Base-by-base conservation (phyloP, 2,113 vertebrate species). In the Stercorarius parasiticus region DNA sequence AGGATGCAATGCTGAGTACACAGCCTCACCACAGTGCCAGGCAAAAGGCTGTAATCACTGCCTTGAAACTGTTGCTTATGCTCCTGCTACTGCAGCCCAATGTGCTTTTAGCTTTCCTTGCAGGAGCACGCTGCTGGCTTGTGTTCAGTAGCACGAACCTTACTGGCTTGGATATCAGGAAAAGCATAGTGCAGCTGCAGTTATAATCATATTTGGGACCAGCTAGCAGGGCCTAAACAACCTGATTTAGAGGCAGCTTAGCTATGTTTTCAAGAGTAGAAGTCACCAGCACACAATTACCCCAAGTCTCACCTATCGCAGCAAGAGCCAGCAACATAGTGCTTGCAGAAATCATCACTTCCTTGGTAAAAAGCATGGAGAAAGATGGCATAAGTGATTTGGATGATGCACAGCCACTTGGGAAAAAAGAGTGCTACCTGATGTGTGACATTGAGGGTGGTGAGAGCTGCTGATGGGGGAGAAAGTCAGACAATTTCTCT, bases 391-490 rank as follows among this genome's bases (percentile, higher is more conserved):
- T 0, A 4, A 56, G 11, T 30, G 17, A 85, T 26, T 12, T 0
- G 1, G 50, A 21, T 62, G 65, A 82, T 47, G 72, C 27, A 14
- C 30, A 84, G 30, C 9, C 42, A 34, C 50, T 17, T 36, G n/a
- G 18, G 34, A 43, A 59, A 82, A 64, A 23, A 27, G 4, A 5
- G 4, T 32, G 9, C 43, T 59, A 3, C 15, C 1, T 53, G 50
- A 7, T 58, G 65, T 0, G 1, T 0, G 0, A 32, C 27, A 11
- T 0, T 42, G 65, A 58, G 36, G 49, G 47, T 11, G 66, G 7
- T 82, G 78, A 92, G 50, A 53, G 30, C 45, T 66, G 50, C 9
- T 73, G 30, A 42, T 45, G 71, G 26, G 18, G 52, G 13, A 67
- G 16, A 32, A 55, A 70, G 16, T 29, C 66, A 90, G 43, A 59